Conservation (phyloP, 2,888 invertebrate genomes). For the Pammene aurita region DNA sequence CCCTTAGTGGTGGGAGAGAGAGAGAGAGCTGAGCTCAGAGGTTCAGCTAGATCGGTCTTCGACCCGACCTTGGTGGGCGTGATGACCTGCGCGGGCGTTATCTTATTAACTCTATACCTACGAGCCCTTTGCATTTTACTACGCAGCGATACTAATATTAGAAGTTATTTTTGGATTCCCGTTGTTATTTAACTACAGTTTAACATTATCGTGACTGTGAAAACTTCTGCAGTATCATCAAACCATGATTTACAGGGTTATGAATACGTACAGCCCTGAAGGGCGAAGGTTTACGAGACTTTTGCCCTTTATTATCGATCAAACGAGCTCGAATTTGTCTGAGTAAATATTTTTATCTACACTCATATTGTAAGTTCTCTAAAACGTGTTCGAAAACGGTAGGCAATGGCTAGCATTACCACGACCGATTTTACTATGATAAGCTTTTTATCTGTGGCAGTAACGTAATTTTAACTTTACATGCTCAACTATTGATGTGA, state of each 20-base stretch:
- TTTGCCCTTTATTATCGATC: constrained; percentile 9
- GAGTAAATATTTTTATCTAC: constrained; percentile 14
- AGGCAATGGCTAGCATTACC: no score
- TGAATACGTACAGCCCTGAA: not conserved
- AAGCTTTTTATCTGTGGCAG: no score
- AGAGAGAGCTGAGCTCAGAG: not conserved
- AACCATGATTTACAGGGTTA: constrained; percentile 6
- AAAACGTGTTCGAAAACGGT: no score
- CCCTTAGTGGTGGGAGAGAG: not conserved
- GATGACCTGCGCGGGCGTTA: constrained; percentile 73
- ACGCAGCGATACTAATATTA: not conserved
- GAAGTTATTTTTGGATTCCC: constrained; percentile 8
- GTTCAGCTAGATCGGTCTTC: constrained; percentile 57
- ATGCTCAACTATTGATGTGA: no score
- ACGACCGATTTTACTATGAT: no score
- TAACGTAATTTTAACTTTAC: no score
- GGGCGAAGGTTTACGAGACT: constrained; percentile 11
- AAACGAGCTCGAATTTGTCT: not conserved
- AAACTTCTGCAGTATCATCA: not conserved
- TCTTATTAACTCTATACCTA: not conserved
- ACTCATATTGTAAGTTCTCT: no score
- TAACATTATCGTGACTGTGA: constrained; percentile 7
- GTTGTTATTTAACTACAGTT: constrained; percentile 1
- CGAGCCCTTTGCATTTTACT: not conserved
- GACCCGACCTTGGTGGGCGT: constrained; percentile 72